Evolutionary conservation across 2,888 invertebrate species (phyloP).

Genomic region (Drosophila affinis): DNA sequence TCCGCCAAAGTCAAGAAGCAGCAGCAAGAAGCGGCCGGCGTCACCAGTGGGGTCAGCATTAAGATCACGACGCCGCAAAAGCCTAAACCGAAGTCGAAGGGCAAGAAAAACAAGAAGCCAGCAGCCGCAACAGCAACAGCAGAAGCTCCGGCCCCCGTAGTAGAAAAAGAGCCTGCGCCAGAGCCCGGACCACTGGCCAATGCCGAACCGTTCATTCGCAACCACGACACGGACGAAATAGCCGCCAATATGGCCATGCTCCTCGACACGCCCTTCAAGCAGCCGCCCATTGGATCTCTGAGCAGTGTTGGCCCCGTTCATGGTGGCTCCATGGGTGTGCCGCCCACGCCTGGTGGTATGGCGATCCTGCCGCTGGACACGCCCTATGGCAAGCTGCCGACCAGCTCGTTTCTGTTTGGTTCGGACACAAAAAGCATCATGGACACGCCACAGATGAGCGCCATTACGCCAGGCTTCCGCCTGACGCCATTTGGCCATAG

Average conservation of each 20-base stretch:
- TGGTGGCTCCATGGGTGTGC: conserved; percentile 66
- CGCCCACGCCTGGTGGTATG: conserved; percentile 85
- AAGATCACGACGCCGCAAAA: conserved; percentile 74
- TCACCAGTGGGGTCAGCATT: conserved; percentile 58
- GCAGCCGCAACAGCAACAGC: not conserved
- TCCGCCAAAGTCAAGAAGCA: conserved; percentile 2
- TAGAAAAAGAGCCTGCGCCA: not conserved
- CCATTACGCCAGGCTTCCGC: conserved; percentile 83
- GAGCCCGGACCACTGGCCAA: not conserved
- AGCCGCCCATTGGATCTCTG: conserved; percentile 23
- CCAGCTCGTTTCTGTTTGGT: conserved; percentile 67
- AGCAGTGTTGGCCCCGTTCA: not conserved
- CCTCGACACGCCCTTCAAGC: conserved; percentile 86
- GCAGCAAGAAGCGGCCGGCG: not conserved
- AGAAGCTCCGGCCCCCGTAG: not conserved
- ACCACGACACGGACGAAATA: not conserved
- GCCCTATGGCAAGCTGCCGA: conserved; percentile 69
- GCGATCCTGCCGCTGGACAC: conserved; percentile 80
- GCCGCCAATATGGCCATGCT: conserved; percentile 79
- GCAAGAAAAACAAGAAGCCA: conserved; percentile 23
- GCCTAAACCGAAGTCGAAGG: conserved; percentile 42
- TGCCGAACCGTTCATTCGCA: conserved; percentile 11
- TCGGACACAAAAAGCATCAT: conserved; percentile 86
- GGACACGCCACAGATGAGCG: conserved; percentile 85
- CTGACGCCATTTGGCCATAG: conserved; percentile 68